These are phyloP conservation scores for Brachionichthys hirsutus DNA, from an alignment of 2,113 vertebrate species.

Conservation along the genomic window DNA sequence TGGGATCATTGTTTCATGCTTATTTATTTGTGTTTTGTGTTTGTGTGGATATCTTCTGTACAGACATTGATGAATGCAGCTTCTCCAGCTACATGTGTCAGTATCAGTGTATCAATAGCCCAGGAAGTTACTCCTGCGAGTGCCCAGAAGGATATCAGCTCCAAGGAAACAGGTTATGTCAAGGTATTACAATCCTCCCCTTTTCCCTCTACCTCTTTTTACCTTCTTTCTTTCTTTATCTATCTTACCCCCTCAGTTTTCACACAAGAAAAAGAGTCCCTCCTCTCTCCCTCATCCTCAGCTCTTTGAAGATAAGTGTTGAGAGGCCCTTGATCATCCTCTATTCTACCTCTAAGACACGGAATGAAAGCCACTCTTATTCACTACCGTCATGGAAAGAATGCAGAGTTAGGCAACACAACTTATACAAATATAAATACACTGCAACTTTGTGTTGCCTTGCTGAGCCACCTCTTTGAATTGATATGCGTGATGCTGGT, in stretches of 20 bases:
- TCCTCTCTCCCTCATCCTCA: background rate
- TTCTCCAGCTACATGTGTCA: slow-evolving; percentile 91
- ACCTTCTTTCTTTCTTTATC: slow-evolving; percentile 18
- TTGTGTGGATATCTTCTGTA: slow-evolving; percentile 17
- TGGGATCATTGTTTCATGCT: background rate
- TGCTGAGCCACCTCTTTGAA: slow-evolving; percentile 57
- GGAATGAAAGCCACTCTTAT: slow-evolving; percentile 51
- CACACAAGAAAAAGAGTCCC: slow-evolving; percentile 17
- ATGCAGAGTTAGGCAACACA: slow-evolving; percentile 49
- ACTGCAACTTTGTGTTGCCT: slow-evolving; percentile 46
- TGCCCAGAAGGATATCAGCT: slow-evolving; percentile 94
- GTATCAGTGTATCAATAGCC: slow-evolving; percentile 90
- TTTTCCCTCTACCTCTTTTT: slow-evolving; percentile 12
- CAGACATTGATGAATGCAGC: slow-evolving; percentile 93
- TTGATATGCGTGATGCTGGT: slow-evolving; percentile 62
- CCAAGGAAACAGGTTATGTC: slow-evolving; percentile 86
- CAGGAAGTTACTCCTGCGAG: slow-evolving; percentile 88
- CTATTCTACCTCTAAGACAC: slow-evolving; percentile 27
- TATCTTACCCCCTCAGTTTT: slow-evolving; percentile 24
- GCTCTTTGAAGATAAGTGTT: slow-evolving; percentile 36
- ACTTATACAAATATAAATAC: too few species aligned
- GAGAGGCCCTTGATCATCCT: slow-evolving; percentile 7
- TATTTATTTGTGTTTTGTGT: background rate
- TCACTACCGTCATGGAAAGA: slow-evolving; percentile 65
- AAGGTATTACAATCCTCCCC: slow-evolving; percentile 77